Percentiles rank a stretch among this genome's conserved stretches.
Conservation (phyloP, 2,888 invertebrate genomes). For the Macroteleia sp. region DNA sequence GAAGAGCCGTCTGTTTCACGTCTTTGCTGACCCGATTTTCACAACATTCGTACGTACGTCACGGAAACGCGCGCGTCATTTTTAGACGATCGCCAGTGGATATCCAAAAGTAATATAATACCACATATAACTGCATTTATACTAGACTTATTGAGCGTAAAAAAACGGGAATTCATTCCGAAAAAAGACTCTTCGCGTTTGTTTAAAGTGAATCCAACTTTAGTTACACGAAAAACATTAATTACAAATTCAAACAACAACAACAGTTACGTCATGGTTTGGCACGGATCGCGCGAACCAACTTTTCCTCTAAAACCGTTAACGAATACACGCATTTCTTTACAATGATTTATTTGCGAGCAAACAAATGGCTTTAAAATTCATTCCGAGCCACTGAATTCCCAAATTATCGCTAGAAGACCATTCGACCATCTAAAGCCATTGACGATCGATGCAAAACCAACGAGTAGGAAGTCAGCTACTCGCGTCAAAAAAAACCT, state of each 20-base stretch:
- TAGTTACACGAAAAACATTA: no score
- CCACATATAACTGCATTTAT: no score
- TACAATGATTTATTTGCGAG: no score
- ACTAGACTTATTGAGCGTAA: no score
- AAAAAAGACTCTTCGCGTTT: no score
- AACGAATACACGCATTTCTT: no score
- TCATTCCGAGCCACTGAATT: constrained; percentile 4
- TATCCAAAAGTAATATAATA: background rate
- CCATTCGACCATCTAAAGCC: background rate
- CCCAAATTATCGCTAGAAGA: background rate
- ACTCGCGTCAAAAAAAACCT: background rate
- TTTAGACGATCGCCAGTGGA: constrained; percentile 23
- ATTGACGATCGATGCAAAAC: background rate
- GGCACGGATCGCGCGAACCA: no score
- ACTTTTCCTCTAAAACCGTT: no score
- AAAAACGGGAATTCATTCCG: no score
- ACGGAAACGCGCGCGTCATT: constrained; percentile 43
- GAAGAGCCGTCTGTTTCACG: constrained; percentile 43
- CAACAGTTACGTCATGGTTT: no score
- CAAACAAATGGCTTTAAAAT: background rate
- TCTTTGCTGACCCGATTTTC: constrained; percentile 53
- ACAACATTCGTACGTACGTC: constrained; percentile 40
- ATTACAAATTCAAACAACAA: no score
- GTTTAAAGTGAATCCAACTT: no score
- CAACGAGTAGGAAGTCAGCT: background rate